phyloP scores from a whole-genome alignment of 1,140 invertebrate species.

The Tyrophagus putrescentiae region DNA sequence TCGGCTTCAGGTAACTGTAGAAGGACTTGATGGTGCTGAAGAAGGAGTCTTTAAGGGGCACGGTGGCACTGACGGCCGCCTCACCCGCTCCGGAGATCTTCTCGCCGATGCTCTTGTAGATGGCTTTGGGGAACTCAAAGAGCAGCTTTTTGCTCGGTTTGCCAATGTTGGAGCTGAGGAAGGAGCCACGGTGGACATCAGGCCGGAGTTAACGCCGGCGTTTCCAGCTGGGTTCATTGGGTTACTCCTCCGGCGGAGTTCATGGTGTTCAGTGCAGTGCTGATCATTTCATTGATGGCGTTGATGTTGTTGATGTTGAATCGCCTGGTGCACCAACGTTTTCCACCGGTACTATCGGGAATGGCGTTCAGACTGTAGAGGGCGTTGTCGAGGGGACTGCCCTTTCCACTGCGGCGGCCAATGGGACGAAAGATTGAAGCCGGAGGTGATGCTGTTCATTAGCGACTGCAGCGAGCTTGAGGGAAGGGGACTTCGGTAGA shows the following conservation, averaged over 20 bases:
- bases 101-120: background rate
- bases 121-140: slow-evolving; percentile 2
- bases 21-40: slow-evolving; percentile 4
- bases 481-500: background rate
- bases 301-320: slow-evolving; percentile 3
- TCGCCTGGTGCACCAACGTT: background rate
- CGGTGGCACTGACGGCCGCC: background rate
- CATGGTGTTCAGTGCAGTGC: background rate
- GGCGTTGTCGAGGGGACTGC: background rate
- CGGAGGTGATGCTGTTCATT: background rate
- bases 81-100: slow-evolving; percentile 1
- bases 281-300: slow-evolving; percentile 1
- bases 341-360: background rate
- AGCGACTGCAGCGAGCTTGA: background rate
- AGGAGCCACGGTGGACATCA: background rate
- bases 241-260: background rate
- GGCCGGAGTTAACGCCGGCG: background rate
- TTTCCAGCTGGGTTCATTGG: background rate
- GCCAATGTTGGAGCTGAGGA: background rate
- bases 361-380: background rate
- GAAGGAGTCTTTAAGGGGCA: slow-evolving; percentile 8
- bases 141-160: background rate
- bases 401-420: background rate
- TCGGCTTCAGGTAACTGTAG: slow-evolving; percentile 2
- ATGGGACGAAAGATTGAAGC: background rate